Evolutionary conservation across 2,888 invertebrate species (phyloP).

Genomic region (Branchipolynoe longqiensis): DNA sequence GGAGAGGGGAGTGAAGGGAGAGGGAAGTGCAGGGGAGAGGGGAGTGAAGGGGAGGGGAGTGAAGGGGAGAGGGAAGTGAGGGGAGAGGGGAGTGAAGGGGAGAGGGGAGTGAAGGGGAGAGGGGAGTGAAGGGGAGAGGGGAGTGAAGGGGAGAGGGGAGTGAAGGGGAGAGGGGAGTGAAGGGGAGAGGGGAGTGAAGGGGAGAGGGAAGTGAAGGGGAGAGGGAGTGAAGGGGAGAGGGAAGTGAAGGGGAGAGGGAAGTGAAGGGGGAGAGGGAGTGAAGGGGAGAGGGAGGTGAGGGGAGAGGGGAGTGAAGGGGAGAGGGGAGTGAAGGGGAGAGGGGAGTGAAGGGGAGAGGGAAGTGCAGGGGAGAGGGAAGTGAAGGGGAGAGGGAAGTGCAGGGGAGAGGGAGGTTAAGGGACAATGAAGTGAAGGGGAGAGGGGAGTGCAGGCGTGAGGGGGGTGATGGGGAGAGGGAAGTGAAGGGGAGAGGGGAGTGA

Average conservation of each 20-base stretch:
- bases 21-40: not conserved
- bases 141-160: not conserved
- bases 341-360: not conserved
- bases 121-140: not conserved
- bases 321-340: not conserved
- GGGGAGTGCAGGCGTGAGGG: not conserved
- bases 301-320: not conserved
- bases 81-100: not conserved
- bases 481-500: not conserved
- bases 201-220: not conserved
- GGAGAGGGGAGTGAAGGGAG: not conserved
- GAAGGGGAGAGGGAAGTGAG: not conserved
- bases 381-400: not conserved
- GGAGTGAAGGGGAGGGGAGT: not conserved
- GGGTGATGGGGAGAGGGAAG: not conserved
- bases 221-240: not conserved
- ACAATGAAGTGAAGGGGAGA: not conserved
- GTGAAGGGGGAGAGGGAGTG: not conserved
- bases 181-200: not conserved
- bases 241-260: not conserved
- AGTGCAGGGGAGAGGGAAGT: not conserved
- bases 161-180: slow-evolving; percentile 1
- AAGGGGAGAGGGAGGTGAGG: not conserved
- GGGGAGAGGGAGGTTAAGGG: not conserved
- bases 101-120: not conserved